phyloP scores from a whole-genome alignment of 2,888 invertebrate genomes.

The Spilarctia lutea region DNA sequence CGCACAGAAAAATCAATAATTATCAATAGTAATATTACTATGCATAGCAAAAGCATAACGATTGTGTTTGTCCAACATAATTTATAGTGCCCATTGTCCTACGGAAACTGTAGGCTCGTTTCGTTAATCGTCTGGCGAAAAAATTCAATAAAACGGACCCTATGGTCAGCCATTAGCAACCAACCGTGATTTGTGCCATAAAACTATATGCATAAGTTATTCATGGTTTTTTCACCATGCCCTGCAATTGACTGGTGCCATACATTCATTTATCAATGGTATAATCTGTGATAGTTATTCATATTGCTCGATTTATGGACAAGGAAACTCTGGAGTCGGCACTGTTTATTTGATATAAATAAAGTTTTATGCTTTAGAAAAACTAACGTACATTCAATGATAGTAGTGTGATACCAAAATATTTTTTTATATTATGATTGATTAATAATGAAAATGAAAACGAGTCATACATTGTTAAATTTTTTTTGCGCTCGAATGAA shows the following conservation, averaged over 20 bases:
- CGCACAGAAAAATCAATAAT: conserved; percentile 41
- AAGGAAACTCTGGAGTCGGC: conserved; percentile 61
- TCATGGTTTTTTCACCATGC: conserved; percentile 72
- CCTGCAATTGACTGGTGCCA: conserved; percentile 71
- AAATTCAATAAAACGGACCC: conserved; percentile 70
- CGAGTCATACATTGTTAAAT: no score
- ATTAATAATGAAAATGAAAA: no score
- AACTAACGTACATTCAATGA: no score
- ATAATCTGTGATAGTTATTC: conserved; percentile 83
- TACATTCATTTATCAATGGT: conserved; percentile 79
- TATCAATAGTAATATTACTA: conserved; percentile 47
- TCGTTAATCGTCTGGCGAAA: conserved; percentile 79
- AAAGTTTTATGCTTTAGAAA: not conserved
- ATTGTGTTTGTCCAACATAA: conserved; percentile 78
- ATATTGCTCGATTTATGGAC: conserved; percentile 74
- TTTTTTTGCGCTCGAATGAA: no score
- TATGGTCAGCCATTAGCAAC: conserved; percentile 74
- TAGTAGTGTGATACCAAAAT: not conserved
- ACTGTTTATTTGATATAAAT: conserved; percentile 18
- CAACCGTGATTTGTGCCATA: conserved; percentile 75
- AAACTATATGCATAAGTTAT: conserved; percentile 74
- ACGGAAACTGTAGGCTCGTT: conserved; percentile 81
- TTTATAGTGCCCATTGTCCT: conserved; percentile 81
- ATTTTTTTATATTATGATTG: conserved; percentile 1
- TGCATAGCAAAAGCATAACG: conserved; percentile 69